Percentiles rank a stretch among this genome's conserved stretches.
phyloP scores from a whole-genome alignment of 2,888 invertebrate genomes.

The Phytoseiulus persimilis region DNA sequence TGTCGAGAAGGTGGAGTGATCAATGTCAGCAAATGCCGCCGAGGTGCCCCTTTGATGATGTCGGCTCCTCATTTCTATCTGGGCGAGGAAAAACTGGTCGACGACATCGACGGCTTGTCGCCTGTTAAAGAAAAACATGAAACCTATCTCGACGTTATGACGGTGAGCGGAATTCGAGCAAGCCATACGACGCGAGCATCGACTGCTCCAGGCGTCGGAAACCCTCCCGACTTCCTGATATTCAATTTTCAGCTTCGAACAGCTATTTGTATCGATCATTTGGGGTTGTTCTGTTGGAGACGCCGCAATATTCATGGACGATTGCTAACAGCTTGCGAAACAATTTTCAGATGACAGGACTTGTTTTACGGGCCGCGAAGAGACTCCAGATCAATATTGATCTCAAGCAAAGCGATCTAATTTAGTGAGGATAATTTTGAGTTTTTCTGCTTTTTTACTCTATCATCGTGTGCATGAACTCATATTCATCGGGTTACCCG shows the following conservation, averaged over 20 bases:
- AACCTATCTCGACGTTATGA: conserved; percentile 42
- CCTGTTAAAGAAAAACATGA: conserved; percentile 41
- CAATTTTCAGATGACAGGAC: conserved; percentile 28
- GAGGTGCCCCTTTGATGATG: conserved; percentile 42
- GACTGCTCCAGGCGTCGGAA: no score
- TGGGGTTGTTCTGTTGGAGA: no score
- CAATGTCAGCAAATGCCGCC: conserved; percentile 42
- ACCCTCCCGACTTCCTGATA: no score
- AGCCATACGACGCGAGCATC: no score
- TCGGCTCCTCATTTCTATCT: conserved; percentile 42
- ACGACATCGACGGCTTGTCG: conserved; percentile 41
- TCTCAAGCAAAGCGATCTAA: conserved; percentile 36
- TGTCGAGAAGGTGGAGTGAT: conserved; percentile 47
- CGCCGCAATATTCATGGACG: no score
- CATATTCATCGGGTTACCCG: neutral
- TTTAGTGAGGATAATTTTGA: conserved; percentile 12
- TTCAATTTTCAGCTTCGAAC: no score
- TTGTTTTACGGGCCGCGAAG: conserved; percentile 15
- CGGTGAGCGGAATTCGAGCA: conserved; percentile 40
- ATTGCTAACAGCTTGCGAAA: neutral
- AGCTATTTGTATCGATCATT: no score
- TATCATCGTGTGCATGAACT: neutral
- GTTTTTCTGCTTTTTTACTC: neutral
- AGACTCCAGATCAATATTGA: conserved; percentile 38
- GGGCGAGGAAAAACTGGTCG: conserved; percentile 32